Base-by-base conservation (phyloP, 2,888 invertebrate species). In the Amiota mariae region DNA sequence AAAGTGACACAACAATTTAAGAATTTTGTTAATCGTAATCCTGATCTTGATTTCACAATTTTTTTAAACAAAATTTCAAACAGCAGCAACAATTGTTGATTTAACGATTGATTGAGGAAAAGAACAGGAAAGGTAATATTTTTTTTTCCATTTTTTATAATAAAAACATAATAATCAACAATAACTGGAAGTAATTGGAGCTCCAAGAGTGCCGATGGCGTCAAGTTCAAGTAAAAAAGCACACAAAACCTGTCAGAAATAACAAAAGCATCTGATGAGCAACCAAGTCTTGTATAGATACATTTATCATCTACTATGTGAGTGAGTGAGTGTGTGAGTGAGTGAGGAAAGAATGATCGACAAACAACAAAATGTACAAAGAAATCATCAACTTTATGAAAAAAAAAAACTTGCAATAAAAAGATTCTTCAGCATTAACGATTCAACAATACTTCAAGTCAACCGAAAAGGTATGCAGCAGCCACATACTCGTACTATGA, bases 181-280 rank as follows among this genome's bases (percentile, higher is more conserved):
- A 20, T 54, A 51, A 68, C 12, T 51, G 24, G 13, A 63, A 51
- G 36, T 66, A 54, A 68, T 54, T 68, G 51, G 36, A 68, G 67
- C 67, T 51, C 51, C 51, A 68, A 11, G 54, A 68, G 67, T 54
- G 20, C 59, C 18, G 18, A 11, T 18, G 15, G 8, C 24, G 11
- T 63, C 15, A 54, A 68, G 67, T 54, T 68, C 24, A 49, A 67
- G 46, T 46, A 63, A 36, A 36, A 36, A 12, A 13, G 13, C 46
- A 46, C 13, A 67, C 67, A 68, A 20, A 24, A 68, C n/a, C 67
- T 51, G 63, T 15, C 67, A 51, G 24, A 12, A 20, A 20, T 24
- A 24, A 13, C 36, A 63, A 61, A 9, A 61, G 24, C 63, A 63
- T 36, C 63, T 36, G 3, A 36, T 36, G n/a, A 36, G 12, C 57